Percentiles rank a stretch among this genome's conserved stretches.
Evolutionary conservation across 2,888 invertebrate genomes (phyloP).

Genomic region (Melieria crassipennis): DNA sequence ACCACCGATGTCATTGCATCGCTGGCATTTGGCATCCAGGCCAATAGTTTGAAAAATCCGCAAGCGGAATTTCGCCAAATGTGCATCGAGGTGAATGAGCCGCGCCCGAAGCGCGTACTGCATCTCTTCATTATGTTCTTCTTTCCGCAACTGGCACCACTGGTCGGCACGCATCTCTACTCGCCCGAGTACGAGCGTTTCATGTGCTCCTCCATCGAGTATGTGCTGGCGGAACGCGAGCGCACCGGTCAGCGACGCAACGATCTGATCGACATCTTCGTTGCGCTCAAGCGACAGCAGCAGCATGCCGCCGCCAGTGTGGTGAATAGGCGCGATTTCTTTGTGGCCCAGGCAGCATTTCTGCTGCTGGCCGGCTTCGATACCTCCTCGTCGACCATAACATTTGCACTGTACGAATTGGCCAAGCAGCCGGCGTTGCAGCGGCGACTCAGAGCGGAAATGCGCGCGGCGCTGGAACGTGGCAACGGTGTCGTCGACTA

Average conservation of each 20-base stretch:
- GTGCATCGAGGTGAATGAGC: constrained; percentile 63
- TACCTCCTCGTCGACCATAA: constrained; percentile 63
- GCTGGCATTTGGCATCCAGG: constrained; percentile 66
- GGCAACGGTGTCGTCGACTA: constrained; percentile 58
- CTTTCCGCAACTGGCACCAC: constrained; percentile 57
- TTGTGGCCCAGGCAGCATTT: constrained; percentile 59
- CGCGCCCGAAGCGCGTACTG: constrained; percentile 54
- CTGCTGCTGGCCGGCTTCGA: constrained; percentile 60
- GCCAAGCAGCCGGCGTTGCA: constrained; percentile 62
- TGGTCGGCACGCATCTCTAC: constrained; percentile 55
- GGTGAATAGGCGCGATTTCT: constrained; percentile 50
- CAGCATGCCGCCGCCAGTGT: constrained; percentile 43
- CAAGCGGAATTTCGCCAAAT: constrained; percentile 62
- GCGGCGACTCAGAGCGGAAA: constrained; percentile 60
- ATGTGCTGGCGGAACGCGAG: constrained; percentile 63
- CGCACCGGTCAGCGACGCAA: constrained; percentile 60
- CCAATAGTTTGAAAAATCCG: constrained; percentile 64
- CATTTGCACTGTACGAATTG: constrained; percentile 64
- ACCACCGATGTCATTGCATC: constrained; percentile 66
- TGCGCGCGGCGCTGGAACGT: constrained; percentile 51
- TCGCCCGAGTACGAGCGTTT: constrained; percentile 57
- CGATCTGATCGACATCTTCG: constrained; percentile 68
- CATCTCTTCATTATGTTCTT: constrained; percentile 64
- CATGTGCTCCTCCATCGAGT: constrained; percentile 61
- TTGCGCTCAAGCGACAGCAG: constrained; percentile 60